Evolutionary conservation across 2,797 vertebrate species (phyloP), one percentile per base, ranked within the genome.

Genomic region (Leuciscus waleckii): DNA sequence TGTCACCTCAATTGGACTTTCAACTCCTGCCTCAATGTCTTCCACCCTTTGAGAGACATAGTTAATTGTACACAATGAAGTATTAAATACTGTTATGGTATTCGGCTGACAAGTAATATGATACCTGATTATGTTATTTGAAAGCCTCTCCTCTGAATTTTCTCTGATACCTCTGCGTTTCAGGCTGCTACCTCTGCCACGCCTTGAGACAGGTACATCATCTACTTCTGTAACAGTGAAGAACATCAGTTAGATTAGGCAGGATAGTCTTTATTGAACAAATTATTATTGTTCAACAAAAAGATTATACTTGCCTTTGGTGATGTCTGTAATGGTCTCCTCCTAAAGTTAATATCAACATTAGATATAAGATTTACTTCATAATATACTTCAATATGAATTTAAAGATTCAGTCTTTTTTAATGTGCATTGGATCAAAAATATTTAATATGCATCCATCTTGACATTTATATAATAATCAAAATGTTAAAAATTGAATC

Each of bases 171-270:
- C 91, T 79, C 70, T 90, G 51, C 89, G 92, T 87, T 94, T 96
- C 37, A 95, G 90, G 70, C 93, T 76, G 88, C 92, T 89, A 43
- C 92, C 93, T 89, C 92, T 91, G 49, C 87, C 90, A 84, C 90
- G 88, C 82, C 90, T 43, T 9, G 89, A 76, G 91, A 89, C 81
- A 1, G 89, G 80, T 61, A 84, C 76, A 14, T 89, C 74, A 0
- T 89, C 91, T 19, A 73, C 21, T 56, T 92, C 95, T 97, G 86
- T 65, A 84, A 77, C 39, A 63, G 6, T 39, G 17, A 83, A 51
- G 17, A 32, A 82, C 37, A 73, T 54, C 17, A 39, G 14, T 37
- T 39, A 35, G n/a, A 5, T 61, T 58, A 5, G 6, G 3, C 32
- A 46, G 54, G 37, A 21, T 9, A 71, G 51, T 14, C 49, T 81